These are phyloP conservation scores for Drosophila neonasuta DNA, from an alignment of 2,888 invertebrate genomes.

Conservation along the genomic window DNA sequence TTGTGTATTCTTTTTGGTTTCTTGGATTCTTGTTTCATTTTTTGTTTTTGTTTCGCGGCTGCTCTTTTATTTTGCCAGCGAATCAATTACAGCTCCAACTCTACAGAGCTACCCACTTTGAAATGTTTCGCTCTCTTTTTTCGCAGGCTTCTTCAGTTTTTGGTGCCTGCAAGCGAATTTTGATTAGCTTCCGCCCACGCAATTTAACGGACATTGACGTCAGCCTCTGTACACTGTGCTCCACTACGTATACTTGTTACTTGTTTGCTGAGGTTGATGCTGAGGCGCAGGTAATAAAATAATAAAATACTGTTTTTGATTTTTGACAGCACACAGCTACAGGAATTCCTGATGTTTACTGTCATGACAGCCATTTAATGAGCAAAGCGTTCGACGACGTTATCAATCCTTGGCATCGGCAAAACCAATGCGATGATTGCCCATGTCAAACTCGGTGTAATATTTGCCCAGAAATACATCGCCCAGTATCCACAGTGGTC, in stretches of 20 bases:
- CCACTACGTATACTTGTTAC: conserved; percentile 2
- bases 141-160: conserved; percentile 27
- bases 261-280: conserved; percentile 7
- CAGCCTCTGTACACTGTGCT: conserved; percentile 1
- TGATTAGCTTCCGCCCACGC: conserved; percentile 71
- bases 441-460: conserved; percentile 74
- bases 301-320: conserved; percentile 58
- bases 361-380: conserved; percentile 48
- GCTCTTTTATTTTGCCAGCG: conserved; percentile 26
- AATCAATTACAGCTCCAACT: conserved; percentile 65
- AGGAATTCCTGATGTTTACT: conserved; percentile 30
- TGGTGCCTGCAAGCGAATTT: conserved; percentile 67
- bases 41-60: conserved; percentile 25
- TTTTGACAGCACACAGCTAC: conserved; percentile 21
- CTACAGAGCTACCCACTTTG: neutral
- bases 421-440: conserved; percentile 66
- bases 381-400: neutral
- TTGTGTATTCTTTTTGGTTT: conserved; percentile 38
- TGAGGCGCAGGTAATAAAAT: conserved; percentile 66
- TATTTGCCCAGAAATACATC: conserved; percentile 69
- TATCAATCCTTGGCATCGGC: conserved; percentile 80
- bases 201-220: conserved; percentile 46
- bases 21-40: conserved; percentile 27
- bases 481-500: conserved; percentile 70
- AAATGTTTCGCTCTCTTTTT: neutral